Evolutionary conservation across 2,797 vertebrate species (phyloP), one percentile per base, ranked within the genome.

Genomic region (Serranus cabrilla): DNA sequence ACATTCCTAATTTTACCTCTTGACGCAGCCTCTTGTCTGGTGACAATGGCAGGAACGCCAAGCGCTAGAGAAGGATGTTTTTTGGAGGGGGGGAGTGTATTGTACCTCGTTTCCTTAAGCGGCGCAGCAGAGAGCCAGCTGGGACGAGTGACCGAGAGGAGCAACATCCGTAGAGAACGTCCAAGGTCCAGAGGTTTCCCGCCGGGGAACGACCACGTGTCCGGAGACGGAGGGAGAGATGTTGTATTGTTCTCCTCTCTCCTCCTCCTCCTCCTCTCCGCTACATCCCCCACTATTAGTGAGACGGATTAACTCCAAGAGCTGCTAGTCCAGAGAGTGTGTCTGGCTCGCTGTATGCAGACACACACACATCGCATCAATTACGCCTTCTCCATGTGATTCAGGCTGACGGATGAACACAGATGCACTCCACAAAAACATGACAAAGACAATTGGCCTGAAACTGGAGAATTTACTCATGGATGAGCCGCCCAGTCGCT

Each of bases 1-100:
- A 66, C 74, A 71, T 84, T 63, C 80, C 89, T 93, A 88, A 90
- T 88, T 92, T 88, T 90, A 85, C 85, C 80, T 89, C 80, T 27
- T 91, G 93, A 93, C 87, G 86, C 84, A 91, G 80, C 80, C 82
- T 67, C 89, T 86, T 77, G 82, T 84, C 75, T 56, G 64, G 67
- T 80, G 78, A 96, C 94, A 96, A 96, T 92, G 82, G 91, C 91
- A 94, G 95, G 95, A 96, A 95, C 65, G 61, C 86, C 82, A 82
- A 78, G 75, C 84, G 81, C 72, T 21, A 46, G 80, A 85, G 90
- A 77, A 89, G 92, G 91, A 90, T 91, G 89, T 92, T 92, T 93
- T 92, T 76, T 47, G 45, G 73, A 20, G 37, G 50, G 55, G 77
- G 75, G 62, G 79, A 11, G 46, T 25, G 76, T 66, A 94, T 93